phyloP scores from a whole-genome alignment of 2,113 vertebrate species.

The Nettapus auritus region DNA sequence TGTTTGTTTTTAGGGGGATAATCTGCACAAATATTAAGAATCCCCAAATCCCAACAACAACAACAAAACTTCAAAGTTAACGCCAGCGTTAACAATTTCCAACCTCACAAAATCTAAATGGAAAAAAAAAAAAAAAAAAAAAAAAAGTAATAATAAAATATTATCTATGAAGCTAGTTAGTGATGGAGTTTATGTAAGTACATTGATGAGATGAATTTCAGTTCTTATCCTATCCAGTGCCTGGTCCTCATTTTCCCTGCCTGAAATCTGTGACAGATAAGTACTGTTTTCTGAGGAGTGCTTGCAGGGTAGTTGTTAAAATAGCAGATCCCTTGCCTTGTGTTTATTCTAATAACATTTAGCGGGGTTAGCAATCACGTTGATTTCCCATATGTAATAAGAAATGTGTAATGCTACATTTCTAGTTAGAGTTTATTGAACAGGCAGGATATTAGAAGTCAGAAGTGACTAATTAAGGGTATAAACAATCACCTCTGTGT shows the following conservation, averaged over 20 bases:
- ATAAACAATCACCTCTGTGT: neutral
- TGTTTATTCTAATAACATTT: conserved; percentile 32
- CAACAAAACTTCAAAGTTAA: neutral
- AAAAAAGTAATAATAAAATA: too few relatives aligned
- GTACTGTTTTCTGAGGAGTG: conserved; percentile 10
- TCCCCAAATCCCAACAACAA: neutral
- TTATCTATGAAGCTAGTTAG: neutral
- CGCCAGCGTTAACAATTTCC: neutral
- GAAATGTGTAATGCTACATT: neutral
- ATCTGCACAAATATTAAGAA: neutral
- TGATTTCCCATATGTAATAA: conserved; percentile 61
- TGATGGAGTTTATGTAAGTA: neutral
- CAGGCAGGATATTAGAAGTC: conserved; percentile 50
- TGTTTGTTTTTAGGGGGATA: neutral
- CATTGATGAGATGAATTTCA: neutral
- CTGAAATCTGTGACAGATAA: neutral
- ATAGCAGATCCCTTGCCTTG: neutral
- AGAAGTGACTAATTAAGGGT: conserved; percentile 35
- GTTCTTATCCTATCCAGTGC: neutral
- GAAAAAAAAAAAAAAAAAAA: fast-evolving
- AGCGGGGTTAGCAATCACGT: neutral
- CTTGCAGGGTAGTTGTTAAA: neutral
- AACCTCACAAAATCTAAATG: neutral
- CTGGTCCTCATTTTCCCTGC: neutral
- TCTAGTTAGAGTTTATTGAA: conserved; percentile 42